phyloP scores from a whole-genome alignment of 2,888 invertebrate genomes.

The Odontocolon sp. region DNA sequence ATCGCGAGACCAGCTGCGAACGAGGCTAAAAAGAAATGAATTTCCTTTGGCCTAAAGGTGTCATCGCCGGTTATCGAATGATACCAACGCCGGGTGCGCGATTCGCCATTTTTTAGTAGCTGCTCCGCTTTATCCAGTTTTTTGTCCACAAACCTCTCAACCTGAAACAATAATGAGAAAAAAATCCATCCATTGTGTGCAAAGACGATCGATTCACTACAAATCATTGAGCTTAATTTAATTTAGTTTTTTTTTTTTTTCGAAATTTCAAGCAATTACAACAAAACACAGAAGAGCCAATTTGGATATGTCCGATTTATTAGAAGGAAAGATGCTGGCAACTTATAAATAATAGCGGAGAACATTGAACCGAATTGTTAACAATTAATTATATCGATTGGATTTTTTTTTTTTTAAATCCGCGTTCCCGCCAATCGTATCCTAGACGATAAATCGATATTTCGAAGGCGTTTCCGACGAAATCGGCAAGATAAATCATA shows the following conservation, averaged over 20 bases:
- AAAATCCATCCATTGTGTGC: constrained; percentile 8
- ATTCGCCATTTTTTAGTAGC: constrained; percentile 86
- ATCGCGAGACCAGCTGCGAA: constrained; percentile 91
- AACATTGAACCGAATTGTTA: neutral
- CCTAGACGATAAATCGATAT: too few species aligned
- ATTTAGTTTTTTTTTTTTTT: neutral
- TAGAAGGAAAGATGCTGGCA: constrained; percentile 21
- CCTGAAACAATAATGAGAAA: constrained; percentile 82
- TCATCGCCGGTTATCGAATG: constrained; percentile 85
- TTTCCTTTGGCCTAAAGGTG: constrained; percentile 86
- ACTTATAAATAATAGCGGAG: constrained; percentile 34
- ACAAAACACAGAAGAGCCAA: neutral
- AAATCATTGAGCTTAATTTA: neutral
- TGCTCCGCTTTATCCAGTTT: constrained; percentile 91
- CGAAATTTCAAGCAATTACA: neutral
- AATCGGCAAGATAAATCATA: constrained; percentile 57
- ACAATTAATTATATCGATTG: too few species aligned
- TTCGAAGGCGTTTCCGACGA: neutral
- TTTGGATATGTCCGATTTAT: constrained; percentile 37
- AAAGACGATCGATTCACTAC: neutral
- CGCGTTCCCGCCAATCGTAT: too few species aligned
- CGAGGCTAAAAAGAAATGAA: constrained; percentile 91
- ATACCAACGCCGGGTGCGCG: constrained; percentile 90
- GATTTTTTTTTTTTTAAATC: neutral
- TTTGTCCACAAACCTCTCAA: constrained; percentile 90